phyloP scores from a whole-genome alignment of 1,140 invertebrate species.

The Steinernema khuongi region DNA sequence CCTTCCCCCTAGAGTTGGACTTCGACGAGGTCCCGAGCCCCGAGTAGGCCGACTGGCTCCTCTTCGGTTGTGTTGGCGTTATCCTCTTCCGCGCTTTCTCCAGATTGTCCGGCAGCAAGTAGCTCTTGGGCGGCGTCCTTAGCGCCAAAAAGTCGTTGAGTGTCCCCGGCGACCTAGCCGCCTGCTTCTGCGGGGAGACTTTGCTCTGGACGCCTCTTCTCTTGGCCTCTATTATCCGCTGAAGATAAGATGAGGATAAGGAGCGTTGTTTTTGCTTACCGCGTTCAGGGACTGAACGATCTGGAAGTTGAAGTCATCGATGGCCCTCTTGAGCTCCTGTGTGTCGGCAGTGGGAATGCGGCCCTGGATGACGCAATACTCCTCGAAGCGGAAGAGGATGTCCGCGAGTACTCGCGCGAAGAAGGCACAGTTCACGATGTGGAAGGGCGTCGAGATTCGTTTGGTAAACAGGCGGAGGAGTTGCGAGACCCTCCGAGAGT shows the following conservation, averaged over 20 bases:
- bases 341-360: not conserved
- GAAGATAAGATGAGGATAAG: not conserved
- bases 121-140: not conserved
- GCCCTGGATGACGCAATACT: not conserved
- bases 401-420: not conserved
- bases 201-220: not conserved
- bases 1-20: not conserved
- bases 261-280: not conserved
- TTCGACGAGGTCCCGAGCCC: not conserved
- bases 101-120: not conserved
- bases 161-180: not conserved
- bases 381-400: not conserved
- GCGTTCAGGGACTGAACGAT: not conserved
- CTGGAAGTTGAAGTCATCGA: not conserved
- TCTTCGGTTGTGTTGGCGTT: not conserved
- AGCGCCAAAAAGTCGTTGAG: not conserved
- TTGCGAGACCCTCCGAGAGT: not conserved
- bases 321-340: not conserved
- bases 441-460: not conserved
- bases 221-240: not conserved
- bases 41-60: not conserved
- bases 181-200: not conserved
- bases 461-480: not conserved
- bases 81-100: not conserved
- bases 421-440: not conserved